phyloP scores from a whole-genome alignment of 2,888 invertebrate species.

The Meganola albula region DNA sequence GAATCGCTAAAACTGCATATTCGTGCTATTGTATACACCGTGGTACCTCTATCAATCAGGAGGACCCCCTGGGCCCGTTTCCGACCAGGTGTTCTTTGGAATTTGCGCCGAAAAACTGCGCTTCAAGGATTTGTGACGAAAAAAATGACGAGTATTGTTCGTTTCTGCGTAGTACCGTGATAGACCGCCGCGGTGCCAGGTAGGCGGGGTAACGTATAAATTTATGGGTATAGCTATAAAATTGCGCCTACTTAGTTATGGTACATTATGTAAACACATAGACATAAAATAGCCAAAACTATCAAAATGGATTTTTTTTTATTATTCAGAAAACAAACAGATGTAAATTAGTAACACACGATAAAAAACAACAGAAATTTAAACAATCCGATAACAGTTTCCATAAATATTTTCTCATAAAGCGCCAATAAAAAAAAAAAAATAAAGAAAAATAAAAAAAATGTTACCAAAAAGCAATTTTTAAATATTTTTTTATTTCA shows the following conservation, averaged over 20 bases:
- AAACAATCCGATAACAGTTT: no score
- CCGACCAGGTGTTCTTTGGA: slow-evolving; percentile 77
- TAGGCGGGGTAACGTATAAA: slow-evolving; percentile 39
- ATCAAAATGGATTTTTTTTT: no score
- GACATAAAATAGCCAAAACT: background rate
- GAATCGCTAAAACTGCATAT: slow-evolving; percentile 48
- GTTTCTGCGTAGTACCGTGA: slow-evolving; percentile 61
- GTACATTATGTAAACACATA: background rate
- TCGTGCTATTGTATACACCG: slow-evolving; percentile 51
- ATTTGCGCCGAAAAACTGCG: slow-evolving; percentile 72
- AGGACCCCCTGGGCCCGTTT: slow-evolving; percentile 73
- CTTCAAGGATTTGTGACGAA: slow-evolving; percentile 55
- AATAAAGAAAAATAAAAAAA: no score
- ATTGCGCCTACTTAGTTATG: slow-evolving; percentile 12
- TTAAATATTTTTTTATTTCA: no score
- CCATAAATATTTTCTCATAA: no score
- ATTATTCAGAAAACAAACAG: no score
- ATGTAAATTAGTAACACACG: no score
- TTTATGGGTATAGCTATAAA: slow-evolving; percentile 38
- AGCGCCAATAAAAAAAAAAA: no score
- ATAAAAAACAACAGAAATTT: no score
- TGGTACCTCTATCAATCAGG: slow-evolving; percentile 71
- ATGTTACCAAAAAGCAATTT: no score
- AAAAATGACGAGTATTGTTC: slow-evolving; percentile 65
- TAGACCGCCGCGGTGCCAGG: slow-evolving; percentile 44